Evolutionary conservation across 2,113 vertebrate genomes (phyloP).

Genomic region (Lagopus leucura): DNA sequence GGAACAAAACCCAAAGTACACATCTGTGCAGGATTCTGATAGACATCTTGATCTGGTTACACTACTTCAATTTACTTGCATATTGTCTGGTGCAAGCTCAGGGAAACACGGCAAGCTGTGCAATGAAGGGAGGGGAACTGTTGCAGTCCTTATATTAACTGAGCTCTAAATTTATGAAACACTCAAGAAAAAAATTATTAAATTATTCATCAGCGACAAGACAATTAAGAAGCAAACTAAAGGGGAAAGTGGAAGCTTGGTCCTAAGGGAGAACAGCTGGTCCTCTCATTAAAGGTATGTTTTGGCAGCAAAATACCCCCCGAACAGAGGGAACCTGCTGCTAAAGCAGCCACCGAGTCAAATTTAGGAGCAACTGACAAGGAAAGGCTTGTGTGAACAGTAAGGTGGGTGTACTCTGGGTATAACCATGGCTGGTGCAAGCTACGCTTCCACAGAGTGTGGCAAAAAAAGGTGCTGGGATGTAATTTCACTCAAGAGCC

Average conservation of each 20-base stretch:
- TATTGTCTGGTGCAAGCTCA: slow-evolving; percentile 39
- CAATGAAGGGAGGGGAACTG: not conserved
- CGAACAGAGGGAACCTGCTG: slow-evolving; percentile 37
- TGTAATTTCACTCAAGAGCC: not conserved
- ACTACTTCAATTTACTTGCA: slow-evolving; percentile 61
- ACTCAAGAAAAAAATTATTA: slow-evolving; percentile 42
- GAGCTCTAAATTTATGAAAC: slow-evolving; percentile 49
- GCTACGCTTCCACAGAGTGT: not conserved
- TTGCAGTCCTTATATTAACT: slow-evolving; percentile 28
- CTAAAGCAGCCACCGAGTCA: slow-evolving; percentile 37
- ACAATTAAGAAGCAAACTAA: slow-evolving; percentile 76
- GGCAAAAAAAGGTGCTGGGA: not conserved
- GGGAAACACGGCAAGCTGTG: slow-evolving; percentile 49
- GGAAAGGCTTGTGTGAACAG: not conserved
- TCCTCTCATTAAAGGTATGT: slow-evolving; percentile 57
- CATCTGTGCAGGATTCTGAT: slow-evolving; percentile 45
- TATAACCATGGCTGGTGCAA: not conserved
- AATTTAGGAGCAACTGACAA: not conserved
- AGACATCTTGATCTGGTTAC: slow-evolving; percentile 33
- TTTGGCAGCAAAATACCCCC: slow-evolving; percentile 48
- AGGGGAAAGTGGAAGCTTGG: slow-evolving; percentile 49
- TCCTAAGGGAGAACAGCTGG: slow-evolving; percentile 71
- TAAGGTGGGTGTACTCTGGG: not conserved
- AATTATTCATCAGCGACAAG: slow-evolving; percentile 76
- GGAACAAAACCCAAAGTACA: slow-evolving; percentile 48